These are phyloP conservation scores for Triplophysa dalaica DNA, from an alignment of 2,113 vertebrate species.

Conservation along the genomic window DNA sequence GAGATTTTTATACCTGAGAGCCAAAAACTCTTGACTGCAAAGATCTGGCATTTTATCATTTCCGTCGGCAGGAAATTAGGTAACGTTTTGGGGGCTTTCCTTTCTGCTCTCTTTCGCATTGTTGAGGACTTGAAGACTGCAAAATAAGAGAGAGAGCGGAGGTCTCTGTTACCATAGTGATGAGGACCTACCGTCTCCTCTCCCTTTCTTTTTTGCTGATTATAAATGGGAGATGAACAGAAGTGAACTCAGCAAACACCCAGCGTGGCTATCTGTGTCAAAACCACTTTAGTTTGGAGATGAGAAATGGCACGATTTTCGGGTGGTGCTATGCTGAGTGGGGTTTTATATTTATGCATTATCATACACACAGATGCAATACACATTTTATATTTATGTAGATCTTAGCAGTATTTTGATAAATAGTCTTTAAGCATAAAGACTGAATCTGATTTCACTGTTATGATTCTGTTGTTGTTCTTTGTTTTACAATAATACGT, in stretches of 20 bases:
- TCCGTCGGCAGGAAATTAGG: neutral
- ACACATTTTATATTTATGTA: too few relatives aligned
- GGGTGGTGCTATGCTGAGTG: neutral
- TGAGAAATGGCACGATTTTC: neutral
- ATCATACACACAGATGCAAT: neutral
- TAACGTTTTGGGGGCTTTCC: constrained; percentile 37
- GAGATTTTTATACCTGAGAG: neutral
- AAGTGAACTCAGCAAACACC: constrained; percentile 24
- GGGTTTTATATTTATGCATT: neutral
- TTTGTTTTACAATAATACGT: neutral
- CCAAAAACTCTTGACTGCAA: neutral
- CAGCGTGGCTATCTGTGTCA: constrained; percentile 29
- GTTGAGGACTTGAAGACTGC: constrained; percentile 32
- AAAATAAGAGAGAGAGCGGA: constrained; percentile 43
- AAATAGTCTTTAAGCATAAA: neutral
- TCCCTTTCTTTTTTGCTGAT: constrained; percentile 25
- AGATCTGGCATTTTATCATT: neutral
- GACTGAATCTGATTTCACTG: neutral
- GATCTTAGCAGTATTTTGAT: neutral
- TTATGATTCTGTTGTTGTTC: neutral
- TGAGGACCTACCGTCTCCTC: constrained; percentile 49
- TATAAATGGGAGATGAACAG: constrained; percentile 25
- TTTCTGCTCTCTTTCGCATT: constrained; percentile 4
- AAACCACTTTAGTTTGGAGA: neutral
- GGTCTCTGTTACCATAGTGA: constrained; percentile 60